Percentiles rank a stretch among this genome's conserved stretches.
Conservation (phyloP, 92 coral and sea anemone species). For the Epizoanthus fatuus region DNA sequence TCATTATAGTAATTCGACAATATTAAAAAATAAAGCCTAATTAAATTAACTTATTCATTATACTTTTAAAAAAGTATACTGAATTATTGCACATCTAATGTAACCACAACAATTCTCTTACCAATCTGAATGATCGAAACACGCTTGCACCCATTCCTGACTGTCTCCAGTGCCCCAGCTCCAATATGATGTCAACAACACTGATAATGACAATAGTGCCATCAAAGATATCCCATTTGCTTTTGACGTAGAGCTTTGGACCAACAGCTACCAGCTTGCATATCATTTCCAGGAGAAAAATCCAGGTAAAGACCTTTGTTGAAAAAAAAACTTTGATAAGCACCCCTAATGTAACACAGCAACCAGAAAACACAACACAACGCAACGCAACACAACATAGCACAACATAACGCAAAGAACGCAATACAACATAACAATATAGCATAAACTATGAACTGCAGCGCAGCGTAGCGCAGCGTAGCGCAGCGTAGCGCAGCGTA, state of each 20-base stretch:
- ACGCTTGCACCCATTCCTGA: constrained; percentile 39
- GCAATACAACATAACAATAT: background rate
- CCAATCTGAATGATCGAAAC: constrained; percentile 54
- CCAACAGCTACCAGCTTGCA: constrained; percentile 61
- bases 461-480: too few species aligned
- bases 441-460: too few species aligned
- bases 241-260: constrained; percentile 43
- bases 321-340: background rate
- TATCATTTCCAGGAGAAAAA: constrained; percentile 66
- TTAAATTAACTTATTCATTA: too few species aligned
- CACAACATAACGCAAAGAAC: background rate
- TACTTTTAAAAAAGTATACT: too few species aligned
- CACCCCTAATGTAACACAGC: background rate
- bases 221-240: constrained; percentile 63
- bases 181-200: constrained; percentile 43
- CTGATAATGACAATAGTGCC: constrained; percentile 60
- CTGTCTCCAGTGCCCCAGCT: constrained; percentile 14
- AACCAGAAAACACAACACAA: background rate
- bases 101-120: background rate
- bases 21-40: too few species aligned
- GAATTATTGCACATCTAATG: too few species aligned
- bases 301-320: constrained; percentile 41
- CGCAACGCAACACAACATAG: background rate
- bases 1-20: too few species aligned
- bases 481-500: too few species aligned